Conservation (phyloP, 1,140 invertebrate species). For the Drosophila setifemur region DNA sequence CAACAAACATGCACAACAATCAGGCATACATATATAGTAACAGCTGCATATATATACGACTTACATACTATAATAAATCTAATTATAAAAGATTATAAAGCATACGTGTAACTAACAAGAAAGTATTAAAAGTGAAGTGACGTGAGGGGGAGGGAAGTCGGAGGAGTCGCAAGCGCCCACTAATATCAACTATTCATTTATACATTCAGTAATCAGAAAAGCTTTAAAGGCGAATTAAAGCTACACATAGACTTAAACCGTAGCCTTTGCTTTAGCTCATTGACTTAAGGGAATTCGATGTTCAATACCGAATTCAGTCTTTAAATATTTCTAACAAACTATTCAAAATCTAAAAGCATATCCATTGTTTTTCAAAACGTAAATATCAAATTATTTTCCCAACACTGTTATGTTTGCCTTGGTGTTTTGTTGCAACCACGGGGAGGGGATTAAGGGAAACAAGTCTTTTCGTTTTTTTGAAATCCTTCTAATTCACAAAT, state of each 20-base stretch:
- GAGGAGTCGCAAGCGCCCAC: slow-evolving; percentile 75
- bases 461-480: slow-evolving; percentile 11
- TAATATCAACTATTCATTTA: slow-evolving; percentile 71
- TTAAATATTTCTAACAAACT: slow-evolving; percentile 53
- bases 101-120: slow-evolving; percentile 76
- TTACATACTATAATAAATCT: slow-evolving; percentile 51
- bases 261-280: slow-evolving; percentile 60
- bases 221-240: slow-evolving; percentile 70
- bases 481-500: not conserved
- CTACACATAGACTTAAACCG: slow-evolving; percentile 45
- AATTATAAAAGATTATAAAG: slow-evolving; percentile 63
- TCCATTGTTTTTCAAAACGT: slow-evolving; percentile 78
- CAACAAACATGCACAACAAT: slow-evolving; percentile 77
- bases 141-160: slow-evolving; percentile 25
- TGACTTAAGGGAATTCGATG: slow-evolving; percentile 36
- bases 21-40: slow-evolving; percentile 71
- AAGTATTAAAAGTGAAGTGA: slow-evolving; percentile 68
- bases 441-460: slow-evolving; percentile 26
- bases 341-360: slow-evolving; percentile 65
- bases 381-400: slow-evolving; percentile 1
- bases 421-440: slow-evolving; percentile 36
- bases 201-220: slow-evolving; percentile 51
- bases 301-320: slow-evolving; percentile 44
- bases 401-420: slow-evolving; percentile 47
- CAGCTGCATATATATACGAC: slow-evolving; percentile 66